phyloP scores from a whole-genome alignment of 2,797 vertebrate species.

The Cygnus olor region DNA sequence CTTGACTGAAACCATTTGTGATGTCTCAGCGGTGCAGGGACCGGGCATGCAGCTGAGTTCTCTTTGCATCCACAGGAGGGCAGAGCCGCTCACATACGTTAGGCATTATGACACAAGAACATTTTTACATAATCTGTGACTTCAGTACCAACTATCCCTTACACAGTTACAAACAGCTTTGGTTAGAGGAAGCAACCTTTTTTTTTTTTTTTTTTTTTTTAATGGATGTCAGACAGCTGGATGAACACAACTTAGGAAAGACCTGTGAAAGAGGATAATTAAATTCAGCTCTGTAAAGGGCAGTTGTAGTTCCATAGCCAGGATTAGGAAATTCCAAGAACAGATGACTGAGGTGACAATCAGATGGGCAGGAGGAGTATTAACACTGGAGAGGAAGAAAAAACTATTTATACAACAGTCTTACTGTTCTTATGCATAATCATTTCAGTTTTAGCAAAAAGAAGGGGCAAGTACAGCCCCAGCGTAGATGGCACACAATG shows the following conservation, averaged over 20 bases:
- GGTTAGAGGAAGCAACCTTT: not conserved
- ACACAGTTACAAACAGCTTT: not conserved
- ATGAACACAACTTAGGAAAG: not conserved
- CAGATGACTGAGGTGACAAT: not conserved
- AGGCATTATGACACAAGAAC: not conserved
- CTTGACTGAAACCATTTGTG: not conserved
- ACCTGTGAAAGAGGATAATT: not conserved
- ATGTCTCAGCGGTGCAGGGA: not conserved
- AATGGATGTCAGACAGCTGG: not conserved
- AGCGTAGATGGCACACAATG: not conserved
- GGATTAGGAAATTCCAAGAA: not conserved
- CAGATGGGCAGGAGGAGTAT: constrained; percentile 10
- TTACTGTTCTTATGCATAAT: not conserved
- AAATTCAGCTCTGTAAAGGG: not conserved
- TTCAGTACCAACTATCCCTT: not conserved
- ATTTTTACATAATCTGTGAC: not conserved
- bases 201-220: not conserved
- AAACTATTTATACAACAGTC: not conserved
- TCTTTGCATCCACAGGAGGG: constrained; percentile 29
- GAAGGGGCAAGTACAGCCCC: not conserved
- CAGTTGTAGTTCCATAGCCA: not conserved
- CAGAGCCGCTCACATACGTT: constrained; percentile 7
- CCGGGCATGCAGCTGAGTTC: not conserved
- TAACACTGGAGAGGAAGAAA: constrained; percentile 18
- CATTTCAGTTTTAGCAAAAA: not conserved